Evolutionary conservation across 2,888 invertebrate species (phyloP), one percentile per base, ranked within the genome.

Genomic region (Plagodis dolabraria): DNA sequence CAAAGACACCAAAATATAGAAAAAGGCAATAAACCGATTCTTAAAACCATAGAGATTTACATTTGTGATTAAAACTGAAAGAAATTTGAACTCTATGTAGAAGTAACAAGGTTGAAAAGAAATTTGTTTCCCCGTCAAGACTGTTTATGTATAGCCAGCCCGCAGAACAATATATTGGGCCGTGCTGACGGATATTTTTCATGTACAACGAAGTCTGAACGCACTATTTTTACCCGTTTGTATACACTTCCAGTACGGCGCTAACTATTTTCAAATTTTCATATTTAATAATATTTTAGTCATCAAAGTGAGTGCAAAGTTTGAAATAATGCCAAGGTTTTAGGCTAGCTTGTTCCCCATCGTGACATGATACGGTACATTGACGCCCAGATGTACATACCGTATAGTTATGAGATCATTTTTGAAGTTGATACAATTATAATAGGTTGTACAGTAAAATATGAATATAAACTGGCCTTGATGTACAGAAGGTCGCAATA

Each of bases 111-210:
- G 51, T 51, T 76, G 73, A 77, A 72, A 71, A 72, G 76, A 72
- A 68, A 64, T 60, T 67, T 0, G 8, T 10, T 40, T 8, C 10
- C 8, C 10, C 5, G 8, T 10, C 10, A 10, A 0, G 67, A 64
- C 67, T 67, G 61, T 54, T 50, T 65, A 52, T 60, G 47, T 51
- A 33, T 54, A 33, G 33, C 46, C 34, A 34, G 33, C 57, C 63
- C 52, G 58, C 47, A 67, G 70, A 82, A 82, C 83, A 85, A 85
- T 85, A 78, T 80, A 84, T 82, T 65, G 75, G 63, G 67, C 53
- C 33, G 69, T 73, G 88, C 74, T 80, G 87, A 89, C 79, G 69
- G 86, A 85, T 76, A 82, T 69, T 82, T 64, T 79, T 82, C 84
- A 81, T 74, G 74, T 72, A 67, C 70, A 59, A 48, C 57, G 60